These are phyloP conservation scores for Yponomeuta malinellus DNA, from an alignment of 2,888 invertebrate genomes.

Conservation along the genomic window DNA sequence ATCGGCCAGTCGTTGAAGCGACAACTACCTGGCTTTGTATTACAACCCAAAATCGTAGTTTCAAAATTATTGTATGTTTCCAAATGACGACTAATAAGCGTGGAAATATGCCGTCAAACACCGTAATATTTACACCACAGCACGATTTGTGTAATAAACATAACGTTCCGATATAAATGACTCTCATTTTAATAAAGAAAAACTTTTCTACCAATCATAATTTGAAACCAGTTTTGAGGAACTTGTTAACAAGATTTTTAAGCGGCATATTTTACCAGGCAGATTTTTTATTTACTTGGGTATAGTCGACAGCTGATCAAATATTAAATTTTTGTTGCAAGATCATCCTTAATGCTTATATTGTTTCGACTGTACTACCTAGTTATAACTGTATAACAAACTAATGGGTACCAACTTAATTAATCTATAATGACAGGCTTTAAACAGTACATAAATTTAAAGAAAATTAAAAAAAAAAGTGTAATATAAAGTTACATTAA, in stretches of 20 bases:
- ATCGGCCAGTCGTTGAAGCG: not conserved
- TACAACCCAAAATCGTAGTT: not conserved
- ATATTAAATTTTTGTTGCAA: too few relatives aligned
- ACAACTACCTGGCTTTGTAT: not conserved
- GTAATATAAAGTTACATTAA: too few relatives aligned
- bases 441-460: too few relatives aligned
- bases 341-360: too few relatives aligned
- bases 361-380: too few relatives aligned
- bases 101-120: conserved; percentile 8
- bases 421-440: too few relatives aligned
- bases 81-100: conserved; percentile 8
- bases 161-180: conserved; percentile 34
- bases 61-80: conserved; percentile 1
- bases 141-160: conserved; percentile 13
- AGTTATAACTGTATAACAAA: too few relatives aligned
- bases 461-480: too few relatives aligned
- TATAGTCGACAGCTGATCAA: too few relatives aligned
- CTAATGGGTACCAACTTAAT: too few relatives aligned
- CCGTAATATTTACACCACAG: conserved; percentile 7
- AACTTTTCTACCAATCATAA: conserved; percentile 23
- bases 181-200: conserved; percentile 28
- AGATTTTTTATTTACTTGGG: too few relatives aligned
- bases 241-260: conserved; percentile 37
- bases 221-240: conserved; percentile 38
- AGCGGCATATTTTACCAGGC: not conserved